Conservation (phyloP, 2,888 invertebrate genomes). For the Drosophila siamana region DNA sequence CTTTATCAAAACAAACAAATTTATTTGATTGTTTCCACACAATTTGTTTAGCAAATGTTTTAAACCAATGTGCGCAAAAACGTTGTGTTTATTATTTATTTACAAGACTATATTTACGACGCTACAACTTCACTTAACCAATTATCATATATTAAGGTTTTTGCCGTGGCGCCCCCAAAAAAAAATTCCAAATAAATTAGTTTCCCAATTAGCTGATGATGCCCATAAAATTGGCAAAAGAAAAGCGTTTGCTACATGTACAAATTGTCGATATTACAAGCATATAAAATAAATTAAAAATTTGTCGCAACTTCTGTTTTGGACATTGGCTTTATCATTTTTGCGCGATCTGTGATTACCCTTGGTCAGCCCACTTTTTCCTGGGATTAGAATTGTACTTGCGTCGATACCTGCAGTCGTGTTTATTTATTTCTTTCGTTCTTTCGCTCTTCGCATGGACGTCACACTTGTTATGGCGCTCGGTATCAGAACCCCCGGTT, state of each 20-base stretch:
- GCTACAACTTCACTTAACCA: background rate
- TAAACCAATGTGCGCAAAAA: no score
- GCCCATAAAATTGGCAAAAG: no score
- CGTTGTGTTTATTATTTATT: background rate
- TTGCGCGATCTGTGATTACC: constrained; percentile 16
- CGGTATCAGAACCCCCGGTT: background rate
- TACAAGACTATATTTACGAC: background rate
- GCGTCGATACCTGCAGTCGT: constrained; percentile 12
- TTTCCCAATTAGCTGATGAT: no score
- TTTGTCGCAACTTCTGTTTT: no score
- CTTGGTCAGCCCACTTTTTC: constrained; percentile 26
- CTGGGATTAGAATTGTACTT: constrained; percentile 32
- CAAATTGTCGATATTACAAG: no score
- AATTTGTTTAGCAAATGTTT: no score
- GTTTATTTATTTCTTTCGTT: no score
- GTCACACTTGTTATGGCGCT: constrained; percentile 44
- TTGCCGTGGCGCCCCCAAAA: background rate
- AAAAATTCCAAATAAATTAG: background rate
- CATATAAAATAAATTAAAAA: no score
- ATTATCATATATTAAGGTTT: constrained; percentile 2
- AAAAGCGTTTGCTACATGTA: no score
- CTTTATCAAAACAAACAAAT: no score
- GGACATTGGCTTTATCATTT: constrained; percentile 23
- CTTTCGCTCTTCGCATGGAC: constrained; percentile 33
- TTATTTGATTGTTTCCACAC: no score